Percentiles rank a stretch among this genome's conserved stretches.
Evolutionary conservation across 2,888 invertebrate species (phyloP).

Genomic region (Andrena dorsata): DNA sequence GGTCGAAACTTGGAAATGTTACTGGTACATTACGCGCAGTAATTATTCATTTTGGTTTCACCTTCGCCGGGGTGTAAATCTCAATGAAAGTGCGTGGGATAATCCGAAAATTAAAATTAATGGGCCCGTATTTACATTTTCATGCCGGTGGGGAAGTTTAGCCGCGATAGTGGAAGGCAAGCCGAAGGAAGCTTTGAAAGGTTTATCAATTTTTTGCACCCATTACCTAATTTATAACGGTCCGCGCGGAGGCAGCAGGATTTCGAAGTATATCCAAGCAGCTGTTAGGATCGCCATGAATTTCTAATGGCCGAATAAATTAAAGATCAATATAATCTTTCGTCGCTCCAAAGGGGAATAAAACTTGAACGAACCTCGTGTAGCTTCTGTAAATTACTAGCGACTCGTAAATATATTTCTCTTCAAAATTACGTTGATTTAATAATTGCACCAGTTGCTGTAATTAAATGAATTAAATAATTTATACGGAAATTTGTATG

Average conservation of each 20-base stretch:
- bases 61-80: conserved; percentile 33
- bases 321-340: conserved; percentile 2
- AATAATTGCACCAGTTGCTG: no score
- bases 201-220: conserved; percentile 40
- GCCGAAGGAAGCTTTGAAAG: conserved; percentile 39
- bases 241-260: not conserved
- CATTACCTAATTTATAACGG: conserved; percentile 14
- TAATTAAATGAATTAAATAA: no score
- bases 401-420: no score
- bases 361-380: not conserved
- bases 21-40: not conserved
- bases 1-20: conserved; percentile 10
- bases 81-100: conserved; percentile 48
- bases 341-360: not conserved
- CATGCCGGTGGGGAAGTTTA: conserved; percentile 22
- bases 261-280: not conserved
- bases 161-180: not conserved
- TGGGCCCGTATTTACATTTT: conserved; percentile 34
- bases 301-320: conserved; percentile 8
- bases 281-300: conserved; percentile 14
- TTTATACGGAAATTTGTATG: no score
- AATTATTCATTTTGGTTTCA: conserved; percentile 37
- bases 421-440: no score
- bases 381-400: no score
- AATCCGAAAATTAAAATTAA: conserved; percentile 56